phyloP scores from a whole-genome alignment of 2,888 invertebrate species.

The Prosapia bicincta region DNA sequence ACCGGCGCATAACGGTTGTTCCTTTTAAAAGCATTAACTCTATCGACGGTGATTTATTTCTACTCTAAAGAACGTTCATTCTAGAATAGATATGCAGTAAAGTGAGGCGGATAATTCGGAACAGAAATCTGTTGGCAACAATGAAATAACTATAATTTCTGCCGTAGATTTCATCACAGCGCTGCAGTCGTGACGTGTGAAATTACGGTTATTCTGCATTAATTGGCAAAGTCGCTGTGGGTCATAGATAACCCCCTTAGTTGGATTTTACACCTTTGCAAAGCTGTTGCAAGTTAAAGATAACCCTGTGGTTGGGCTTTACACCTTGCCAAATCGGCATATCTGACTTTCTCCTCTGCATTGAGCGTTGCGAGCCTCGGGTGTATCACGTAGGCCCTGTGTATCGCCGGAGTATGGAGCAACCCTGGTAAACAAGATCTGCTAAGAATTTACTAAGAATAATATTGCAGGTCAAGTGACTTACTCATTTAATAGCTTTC shows the following conservation, averaged over 20 bases:
- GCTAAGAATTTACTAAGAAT: too few species aligned
- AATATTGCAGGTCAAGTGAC: too few species aligned
- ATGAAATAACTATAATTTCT: not conserved
- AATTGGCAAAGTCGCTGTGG: not conserved
- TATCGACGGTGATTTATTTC: too few species aligned
- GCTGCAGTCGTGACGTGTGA: not conserved
- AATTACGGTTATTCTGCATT: not conserved
- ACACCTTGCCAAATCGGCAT: not conserved
- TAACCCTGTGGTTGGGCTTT: not conserved
- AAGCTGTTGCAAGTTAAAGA: not conserved
- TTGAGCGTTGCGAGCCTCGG: not conserved
- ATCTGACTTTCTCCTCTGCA: not conserved
- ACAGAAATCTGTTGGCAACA: not conserved
- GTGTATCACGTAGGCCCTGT: too few species aligned
- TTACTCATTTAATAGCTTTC: too few species aligned
- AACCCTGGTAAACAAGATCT: too few species aligned
- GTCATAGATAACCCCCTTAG: not conserved
- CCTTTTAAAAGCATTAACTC: too few species aligned
- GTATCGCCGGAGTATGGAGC: too few species aligned
- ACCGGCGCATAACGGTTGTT: too few species aligned
- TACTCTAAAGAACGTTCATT: not conserved
- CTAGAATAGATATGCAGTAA: not conserved
- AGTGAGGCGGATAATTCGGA: not conserved
- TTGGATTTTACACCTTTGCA: not conserved
- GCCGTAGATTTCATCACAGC: not conserved